Base-by-base conservation (phyloP, 2,113 vertebrate genomes). In the Synchiropus splendidus region DNA sequence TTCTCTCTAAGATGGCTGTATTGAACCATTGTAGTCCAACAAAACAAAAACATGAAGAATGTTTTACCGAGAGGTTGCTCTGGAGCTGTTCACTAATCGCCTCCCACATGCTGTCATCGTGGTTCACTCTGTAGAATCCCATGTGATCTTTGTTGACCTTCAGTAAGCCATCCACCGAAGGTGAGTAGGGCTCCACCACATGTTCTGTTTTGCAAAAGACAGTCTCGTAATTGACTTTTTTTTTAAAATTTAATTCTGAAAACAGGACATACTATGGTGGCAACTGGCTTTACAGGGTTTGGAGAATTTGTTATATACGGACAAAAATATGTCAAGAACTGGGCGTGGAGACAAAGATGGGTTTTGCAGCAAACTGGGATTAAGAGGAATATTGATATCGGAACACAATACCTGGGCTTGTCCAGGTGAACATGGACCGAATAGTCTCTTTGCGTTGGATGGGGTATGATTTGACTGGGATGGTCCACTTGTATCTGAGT, bases 121-220 rank as follows among this genome's bases (percentile, higher is more conserved):
- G 89, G 74, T 94, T 93, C 65, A 96, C 92, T 50, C 92, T 82
- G 67, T 89, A 98, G 80, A 92, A 98, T 36, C 95, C 94, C 54
- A 90, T 70, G 54, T 98, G 91, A 45, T 92, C 79, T 17, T 83
- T 81, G 73, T 98, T 98, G 16, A 96, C 50, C 36, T 87, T 92
- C 10, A 81, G 53, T 58, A 86, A 85, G 45, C 47, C 48, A 36
- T 80, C 66, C 17, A 2, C 9, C 58, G 13, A 1, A 6, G 10
- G 0, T 0, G 53, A 40, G 62, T 77, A 83, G 38, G 56, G 1
- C 4, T 0, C 0, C 67, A 94, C 57, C 44, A 1, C 41, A 27
- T 80, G 61, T 46, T 86, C 93, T 92, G 58, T 27, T 8, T n/a
- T n/a, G n/a, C 53, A 74, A 51, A 36, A n/a, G n/a, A n/a, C n/a